phyloP scores from a whole-genome alignment of 2,888 invertebrate genomes.

The Ptychoptera contaminata region DNA sequence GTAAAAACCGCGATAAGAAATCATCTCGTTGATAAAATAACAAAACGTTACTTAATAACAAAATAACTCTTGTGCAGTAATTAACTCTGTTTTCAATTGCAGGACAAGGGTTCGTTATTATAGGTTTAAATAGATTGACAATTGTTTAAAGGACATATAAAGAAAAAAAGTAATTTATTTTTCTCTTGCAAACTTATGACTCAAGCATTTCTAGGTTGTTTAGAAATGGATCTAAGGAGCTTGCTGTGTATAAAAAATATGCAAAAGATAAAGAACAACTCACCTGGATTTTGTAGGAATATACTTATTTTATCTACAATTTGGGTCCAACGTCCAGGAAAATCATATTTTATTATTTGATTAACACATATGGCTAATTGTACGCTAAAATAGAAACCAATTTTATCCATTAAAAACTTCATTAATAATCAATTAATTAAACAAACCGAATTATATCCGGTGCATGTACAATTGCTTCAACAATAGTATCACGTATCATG shows the following conservation, averaged over 20 bases:
- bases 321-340: constrained; percentile 88
- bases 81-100: too few relatives aligned
- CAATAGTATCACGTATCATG: constrained; percentile 79
- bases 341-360: constrained; percentile 88
- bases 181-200: not conserved
- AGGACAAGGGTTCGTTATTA: too few relatives aligned
- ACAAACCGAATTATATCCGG: constrained; percentile 65
- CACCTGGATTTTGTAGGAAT: constrained; percentile 69
- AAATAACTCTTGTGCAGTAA: too few relatives aligned
- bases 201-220: too few relatives aligned
- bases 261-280: not conserved
- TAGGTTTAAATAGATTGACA: not conserved
- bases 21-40: too few relatives aligned
- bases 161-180: not conserved
- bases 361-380: constrained; percentile 88
- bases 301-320: constrained; percentile 90
- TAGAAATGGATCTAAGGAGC: too few relatives aligned
- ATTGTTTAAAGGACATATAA: not conserved
- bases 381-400: constrained; percentile 36
- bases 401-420: not conserved
- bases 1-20: too few relatives aligned
- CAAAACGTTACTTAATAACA: too few relatives aligned
- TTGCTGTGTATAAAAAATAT: too few relatives aligned
- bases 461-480: constrained; percentile 90
- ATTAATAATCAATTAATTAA: not conserved